A percentile compares a stretch with the other conserved stretches of the same genome.
phyloP scores from a whole-genome alignment of 2,113 vertebrate genomes.

The Bungarus multicinctus region DNA sequence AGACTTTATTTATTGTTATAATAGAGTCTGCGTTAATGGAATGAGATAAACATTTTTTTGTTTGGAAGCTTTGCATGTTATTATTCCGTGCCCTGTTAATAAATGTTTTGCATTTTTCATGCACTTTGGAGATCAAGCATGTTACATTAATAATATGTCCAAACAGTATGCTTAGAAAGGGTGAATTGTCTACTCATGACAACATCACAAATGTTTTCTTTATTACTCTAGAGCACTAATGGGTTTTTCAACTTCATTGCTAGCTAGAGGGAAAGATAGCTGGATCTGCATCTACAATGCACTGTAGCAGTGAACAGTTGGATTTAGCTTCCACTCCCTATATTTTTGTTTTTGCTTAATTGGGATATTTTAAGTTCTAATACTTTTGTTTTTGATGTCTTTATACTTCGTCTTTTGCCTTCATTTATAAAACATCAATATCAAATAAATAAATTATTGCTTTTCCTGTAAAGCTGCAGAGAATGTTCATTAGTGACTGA shows the following conservation, averaged over 20 bases:
- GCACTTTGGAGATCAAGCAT: neutral
- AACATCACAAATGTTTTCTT: neutral
- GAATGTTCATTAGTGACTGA: neutral
- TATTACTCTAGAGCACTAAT: neutral
- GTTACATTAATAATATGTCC: neutral
- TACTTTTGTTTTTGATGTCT: neutral
- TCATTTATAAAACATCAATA: neutral
- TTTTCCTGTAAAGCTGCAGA: neutral
- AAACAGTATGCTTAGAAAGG: neutral
- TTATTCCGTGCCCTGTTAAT: neutral
- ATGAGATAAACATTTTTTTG: neutral
- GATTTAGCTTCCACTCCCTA: neutral
- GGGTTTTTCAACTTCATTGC: neutral
- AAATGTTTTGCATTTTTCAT: neutral
- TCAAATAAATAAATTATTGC: neutral
- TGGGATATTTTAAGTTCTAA: neutral
- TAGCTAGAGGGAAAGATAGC: neutral
- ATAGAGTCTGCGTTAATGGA: neutral
- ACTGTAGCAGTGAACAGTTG: neutral
- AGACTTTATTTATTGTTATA: neutral
- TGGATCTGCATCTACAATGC: neutral
- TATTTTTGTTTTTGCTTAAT: neutral
- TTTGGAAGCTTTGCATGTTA: neutral
- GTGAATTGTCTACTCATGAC: neutral
- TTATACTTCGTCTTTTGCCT: neutral